Evolutionary conservation across 2,797 vertebrate genomes (phyloP), one percentile per base, ranked within the genome.

Genomic region (Hipposideros larvatus): DNA sequence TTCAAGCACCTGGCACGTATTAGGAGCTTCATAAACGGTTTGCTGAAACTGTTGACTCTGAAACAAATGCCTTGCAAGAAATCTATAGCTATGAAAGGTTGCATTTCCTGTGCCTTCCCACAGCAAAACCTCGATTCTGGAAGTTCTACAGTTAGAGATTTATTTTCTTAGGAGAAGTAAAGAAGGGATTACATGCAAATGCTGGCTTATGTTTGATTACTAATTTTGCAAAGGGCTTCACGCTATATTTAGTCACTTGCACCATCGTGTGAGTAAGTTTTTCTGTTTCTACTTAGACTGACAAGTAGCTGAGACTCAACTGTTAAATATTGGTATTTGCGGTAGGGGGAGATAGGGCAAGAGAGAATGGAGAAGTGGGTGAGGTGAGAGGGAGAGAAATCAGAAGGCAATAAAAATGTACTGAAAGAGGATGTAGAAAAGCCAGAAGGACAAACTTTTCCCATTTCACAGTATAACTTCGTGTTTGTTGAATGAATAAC

Each of bases 401-500:
- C 63, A 70, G 70, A n/a, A 66, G 43, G n/a, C 63, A 46, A 9
- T 59, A 37, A 43, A 77, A 78, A 78, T 22, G 18, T 24, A 28
- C 4, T 0, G 2, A 77, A 75, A 73, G 65, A 75, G 3, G 11
- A 59, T 10, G 48, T 5, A 24, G 66, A 26, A 63, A 84, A 61
- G 46, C 14, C 18, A 4, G 1, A 21, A 41, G 65, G 55, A 26
- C 34, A 28, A 3, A 43, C 24, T 46, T 74, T 28, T 57, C 31
- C 8, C 51, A 19, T 37, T 48, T 79, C 16, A 28, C 8, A 5
- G 13, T 3, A 46, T 19, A 63, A 73, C 21, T 28, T 9, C 0
- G 13, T 48, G 70, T 96, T 89, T 87, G 74, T 24, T 57, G 55
- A 89, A 43, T 74, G 87, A 96, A 74, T 63, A 86, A 77, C 34